Base-by-base conservation (phyloP, 2,797 vertebrate genomes). In the Characodon lateralis region DNA sequence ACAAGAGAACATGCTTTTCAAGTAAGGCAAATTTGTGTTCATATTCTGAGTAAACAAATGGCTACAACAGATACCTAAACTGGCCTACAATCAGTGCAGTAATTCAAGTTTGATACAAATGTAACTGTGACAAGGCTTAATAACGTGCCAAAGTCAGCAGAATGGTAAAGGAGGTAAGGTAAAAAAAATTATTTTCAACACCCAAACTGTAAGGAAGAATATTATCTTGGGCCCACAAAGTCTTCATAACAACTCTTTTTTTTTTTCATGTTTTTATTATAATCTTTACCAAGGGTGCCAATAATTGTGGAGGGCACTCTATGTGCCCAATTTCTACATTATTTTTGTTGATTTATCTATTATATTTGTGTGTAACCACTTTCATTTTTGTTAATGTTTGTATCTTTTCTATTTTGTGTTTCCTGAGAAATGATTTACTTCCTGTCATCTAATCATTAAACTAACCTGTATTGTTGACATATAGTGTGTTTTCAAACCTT, bases 281-380 rank as follows among this genome's bases (percentile, higher is more conserved):
- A 9, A 26, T 70, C 66, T 26, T 70, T 70, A 70, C 66, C 66
- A 16, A 13, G 66, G 66, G 43, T 70, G 41, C 66, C 66, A 70
- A 70, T 70, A 70, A 70, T 26, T 48, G 6, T 46, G 43, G 43
- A 26, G 39, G 26, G 24, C 22, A 46, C 41, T 26, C 46, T 4
- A 41, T 72, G 53, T 35, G 91, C 85, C 91, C 88, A 87, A 92
- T 78, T 73, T 93, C 74, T 84, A 89, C 39, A 63, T 77, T 39
- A 65, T 78, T 84, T 86, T 68, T 76, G 39, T 84, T 85, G 18
- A 10, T 73, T 58, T 93, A 87, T 92, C 12, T 18, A 88, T 66
- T 81, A 5, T 91, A 83, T 91, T 92, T 95, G 87, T 12, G 74
- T 91, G 79, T 71, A 78, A 76, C 84, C 84, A 78, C 85, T 85